A percentile compares a stretch with the other conserved stretches of the same genome.
Evolutionary conservation across 2,888 invertebrate species (phyloP).

Genomic region (Chirona hameri): DNA sequence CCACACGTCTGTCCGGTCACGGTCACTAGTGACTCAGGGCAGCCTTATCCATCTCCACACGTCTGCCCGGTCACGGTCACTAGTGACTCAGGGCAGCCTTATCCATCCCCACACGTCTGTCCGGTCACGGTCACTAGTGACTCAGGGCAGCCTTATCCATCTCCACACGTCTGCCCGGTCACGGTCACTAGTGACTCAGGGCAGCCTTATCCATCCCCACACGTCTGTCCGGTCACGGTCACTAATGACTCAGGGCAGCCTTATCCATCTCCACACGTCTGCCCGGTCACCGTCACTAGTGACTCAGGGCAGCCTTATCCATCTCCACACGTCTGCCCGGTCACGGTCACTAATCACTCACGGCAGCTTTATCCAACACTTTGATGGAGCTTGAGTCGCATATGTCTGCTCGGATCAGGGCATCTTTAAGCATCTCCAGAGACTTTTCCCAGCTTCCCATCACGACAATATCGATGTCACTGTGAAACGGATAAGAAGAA

Average conservation of each 20-base stretch:
- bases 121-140: constrained; percentile 35
- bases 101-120: constrained; percentile 57
- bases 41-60: constrained; percentile 72
- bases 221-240: background rate
- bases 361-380: constrained; percentile 95
- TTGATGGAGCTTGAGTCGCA: constrained; percentile 86
- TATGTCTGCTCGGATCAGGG: constrained; percentile 81
- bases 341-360: constrained; percentile 45
- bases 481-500: constrained; percentile 44
- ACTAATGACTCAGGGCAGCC: constrained; percentile 67
- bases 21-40: constrained; percentile 58
- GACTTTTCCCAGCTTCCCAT: constrained; percentile 80
- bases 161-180: background rate
- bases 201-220: constrained; percentile 80
- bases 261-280: constrained; percentile 64
- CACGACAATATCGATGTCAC: constrained; percentile 72
- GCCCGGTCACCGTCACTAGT: background rate
- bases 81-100: constrained; percentile 75
- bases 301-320: background rate
- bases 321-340: background rate
- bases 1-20: background rate
- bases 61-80: background rate
- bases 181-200: constrained; percentile 51
- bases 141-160: constrained; percentile 89
- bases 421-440: constrained; percentile 83